Base-by-base conservation (phyloP, 2,113 vertebrate genomes). In the Lathamus discolor region DNA sequence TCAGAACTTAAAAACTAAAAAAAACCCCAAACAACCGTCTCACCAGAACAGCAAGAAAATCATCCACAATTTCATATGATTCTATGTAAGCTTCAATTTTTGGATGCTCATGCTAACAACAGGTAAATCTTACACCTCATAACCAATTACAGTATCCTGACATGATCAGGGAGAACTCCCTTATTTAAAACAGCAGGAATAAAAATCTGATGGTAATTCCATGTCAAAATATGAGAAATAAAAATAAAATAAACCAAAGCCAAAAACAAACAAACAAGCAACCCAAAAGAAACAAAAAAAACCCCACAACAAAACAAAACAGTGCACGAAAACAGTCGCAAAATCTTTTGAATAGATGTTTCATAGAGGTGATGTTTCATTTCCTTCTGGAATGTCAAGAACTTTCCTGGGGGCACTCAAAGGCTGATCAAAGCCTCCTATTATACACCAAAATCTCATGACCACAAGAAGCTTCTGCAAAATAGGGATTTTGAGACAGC, bases 391-490 rank as follows among this genome's bases (percentile, higher is more conserved):
- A 78, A 70, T 14, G 55, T 20, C 17, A 69, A 63, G 22, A 90
- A 16, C 16, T 70, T 83, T 93, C 31, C 67, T 17, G 39, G 24
- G 7, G 24, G 17, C 16, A 35, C 52, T 69, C 46, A 35, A 62
- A 52, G 41, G 48, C 43, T 73, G 39, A 76, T 25, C 35, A 88
- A 83, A 79, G 75, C 22, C 49, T 80, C 31, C 5, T 10, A 33
- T 22, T 85, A 61, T n/a, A 13, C 35, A 87, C 7, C 18, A 62
- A 92, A 69, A 93, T 5, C 19, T 88, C 54, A 84, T 35, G 88
- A 72, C 44, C 83, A 95, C 31, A 59, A 81, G 74, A 82, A 22
- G 27, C 57, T 94, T 83, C 54, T 74, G 24, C 22, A 63, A 82
- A 88, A 67, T 9, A 82, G 10, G 27, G 15, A 77, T n/a, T 85